Evolutionary conservation across 2,888 invertebrate genomes (phyloP).

Genomic region (Dasysyrphus tricinctus): DNA sequence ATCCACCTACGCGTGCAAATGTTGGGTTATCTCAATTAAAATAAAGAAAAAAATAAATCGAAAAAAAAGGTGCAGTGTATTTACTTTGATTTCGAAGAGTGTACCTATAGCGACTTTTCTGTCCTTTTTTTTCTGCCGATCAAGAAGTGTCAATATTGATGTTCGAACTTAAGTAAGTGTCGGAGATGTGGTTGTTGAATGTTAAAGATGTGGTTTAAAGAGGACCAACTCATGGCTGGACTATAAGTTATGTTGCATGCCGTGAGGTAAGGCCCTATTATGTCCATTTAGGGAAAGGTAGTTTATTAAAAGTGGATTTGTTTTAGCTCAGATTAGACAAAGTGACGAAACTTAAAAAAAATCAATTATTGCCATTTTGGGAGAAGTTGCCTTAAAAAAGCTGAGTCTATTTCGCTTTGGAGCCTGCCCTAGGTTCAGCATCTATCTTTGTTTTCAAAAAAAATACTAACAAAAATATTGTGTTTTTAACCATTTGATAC

Average conservation of each 20-base stretch:
- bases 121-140: conserved; percentile 13
- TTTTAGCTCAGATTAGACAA: background rate
- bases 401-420: too few species aligned
- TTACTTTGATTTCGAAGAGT: conserved; percentile 48
- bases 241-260: background rate
- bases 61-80: conserved; percentile 58
- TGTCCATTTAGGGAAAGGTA: background rate
- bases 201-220: conserved; percentile 20
- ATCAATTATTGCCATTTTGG: too few species aligned
- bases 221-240: conserved; percentile 19
- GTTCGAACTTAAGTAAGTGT: conserved; percentile 54
- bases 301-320: background rate
- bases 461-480: too few species aligned
- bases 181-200: conserved; percentile 47
- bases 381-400: too few species aligned
- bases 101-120: conserved; percentile 8
- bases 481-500: too few species aligned
- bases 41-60: conserved; percentile 9
- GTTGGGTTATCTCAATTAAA: conserved; percentile 43
- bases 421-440: too few species aligned
- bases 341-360: background rate
- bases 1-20: conserved; percentile 51
- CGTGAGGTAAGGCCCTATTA: background rate
- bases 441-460: too few species aligned
- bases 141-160: conserved; percentile 69